Conservation (phyloP, 2,888 invertebrate species). For the Leucophenga montana region DNA sequence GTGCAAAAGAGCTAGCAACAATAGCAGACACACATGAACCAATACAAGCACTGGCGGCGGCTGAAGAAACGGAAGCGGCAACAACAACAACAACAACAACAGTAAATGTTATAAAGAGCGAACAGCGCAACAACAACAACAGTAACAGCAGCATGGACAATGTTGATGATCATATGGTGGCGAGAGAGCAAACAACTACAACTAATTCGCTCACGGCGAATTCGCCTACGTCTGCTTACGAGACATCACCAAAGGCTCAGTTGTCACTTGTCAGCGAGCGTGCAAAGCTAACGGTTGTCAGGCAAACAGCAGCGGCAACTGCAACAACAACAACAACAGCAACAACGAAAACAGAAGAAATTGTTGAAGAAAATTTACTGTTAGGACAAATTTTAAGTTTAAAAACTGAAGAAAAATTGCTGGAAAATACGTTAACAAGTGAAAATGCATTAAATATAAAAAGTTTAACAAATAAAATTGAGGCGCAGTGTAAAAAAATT, state of each 20-base stretch:
- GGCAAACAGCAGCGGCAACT: constrained; percentile 27
- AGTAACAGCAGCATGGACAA: background rate
- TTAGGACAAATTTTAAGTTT: constrained; percentile 21
- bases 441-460: constrained; percentile 32
- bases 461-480: constrained; percentile 39
- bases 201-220: constrained; percentile 47
- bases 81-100: constrained; percentile 6
- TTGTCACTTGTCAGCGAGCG: constrained; percentile 70
- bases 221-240: constrained; percentile 62
- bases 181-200: constrained; percentile 33
- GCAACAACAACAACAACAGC: constrained; percentile 39
- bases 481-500: constrained; percentile 33
- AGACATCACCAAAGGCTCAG: constrained; percentile 62
- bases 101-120: background rate
- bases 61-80: background rate
- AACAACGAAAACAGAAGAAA: constrained; percentile 30
- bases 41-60: constrained; percentile 3
- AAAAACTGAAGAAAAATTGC: constrained; percentile 31
- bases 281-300: constrained; percentile 67
- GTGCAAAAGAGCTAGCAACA: constrained; percentile 3
- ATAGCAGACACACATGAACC: constrained; percentile 11
- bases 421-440: constrained; percentile 29
- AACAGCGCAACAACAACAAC: background rate
- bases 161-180: constrained; percentile 33
- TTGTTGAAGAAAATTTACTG: constrained; percentile 38